Conservation (phyloP, 2,797 vertebrate species). For the Mustela erminea region DNA sequence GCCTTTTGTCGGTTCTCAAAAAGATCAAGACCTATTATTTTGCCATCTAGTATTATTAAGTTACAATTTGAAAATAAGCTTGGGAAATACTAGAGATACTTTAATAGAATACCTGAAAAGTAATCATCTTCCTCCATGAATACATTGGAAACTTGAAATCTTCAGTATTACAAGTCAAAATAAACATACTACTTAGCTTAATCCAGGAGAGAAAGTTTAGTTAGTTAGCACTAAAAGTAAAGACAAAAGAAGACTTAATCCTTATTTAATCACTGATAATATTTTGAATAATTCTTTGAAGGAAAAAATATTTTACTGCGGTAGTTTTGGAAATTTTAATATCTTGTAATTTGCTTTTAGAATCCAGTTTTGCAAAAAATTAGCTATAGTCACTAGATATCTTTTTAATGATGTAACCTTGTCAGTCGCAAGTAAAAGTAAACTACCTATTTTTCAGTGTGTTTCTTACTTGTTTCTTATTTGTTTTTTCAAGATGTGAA, state of each 20-base stretch:
- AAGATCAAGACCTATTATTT: constrained; percentile 41
- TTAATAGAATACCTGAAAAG: background rate
- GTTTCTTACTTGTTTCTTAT: constrained; percentile 36
- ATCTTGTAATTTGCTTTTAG: constrained; percentile 50
- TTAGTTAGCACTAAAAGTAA: constrained; percentile 34
- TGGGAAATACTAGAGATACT: background rate
- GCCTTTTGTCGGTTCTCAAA: constrained; percentile 7
- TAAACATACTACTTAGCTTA: constrained; percentile 36
- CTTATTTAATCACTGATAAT: constrained; percentile 32
- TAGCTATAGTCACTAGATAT: background rate
- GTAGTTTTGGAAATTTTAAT: constrained; percentile 46
- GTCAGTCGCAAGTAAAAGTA: background rate
- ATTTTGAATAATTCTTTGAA: constrained; percentile 58
- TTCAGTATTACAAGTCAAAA: constrained; percentile 16
- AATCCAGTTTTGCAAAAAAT: constrained; percentile 36
- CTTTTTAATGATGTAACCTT: constrained; percentile 42
- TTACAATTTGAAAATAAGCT: constrained; percentile 29
- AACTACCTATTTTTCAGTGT: constrained; percentile 22
- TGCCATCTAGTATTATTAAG: constrained; percentile 27
- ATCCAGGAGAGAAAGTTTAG: constrained; percentile 33
- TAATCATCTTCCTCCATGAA: background rate
- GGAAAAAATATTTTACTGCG: background rate
- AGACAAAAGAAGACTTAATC: background rate
- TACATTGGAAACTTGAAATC: constrained; percentile 25
- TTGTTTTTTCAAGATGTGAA: constrained; percentile 42